A percentile compares a stretch with the other conserved stretches of the same genome.
phyloP scores from a whole-genome alignment of 2,797 vertebrate species.

The Alosa sapidissima region DNA sequence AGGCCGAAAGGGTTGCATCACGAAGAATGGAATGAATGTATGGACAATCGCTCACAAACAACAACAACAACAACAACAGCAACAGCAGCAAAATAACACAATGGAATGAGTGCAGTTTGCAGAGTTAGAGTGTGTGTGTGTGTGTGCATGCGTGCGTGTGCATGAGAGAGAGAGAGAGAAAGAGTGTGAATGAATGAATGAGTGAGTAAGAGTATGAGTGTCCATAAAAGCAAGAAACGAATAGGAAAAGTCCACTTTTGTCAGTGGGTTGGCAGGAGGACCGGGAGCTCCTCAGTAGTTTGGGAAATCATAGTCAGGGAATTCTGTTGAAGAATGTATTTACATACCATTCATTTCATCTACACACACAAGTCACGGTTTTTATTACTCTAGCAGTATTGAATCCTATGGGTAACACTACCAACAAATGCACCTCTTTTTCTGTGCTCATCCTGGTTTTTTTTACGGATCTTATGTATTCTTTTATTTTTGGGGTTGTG shows the following conservation, averaged over 20 bases:
- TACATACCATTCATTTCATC: constrained; percentile 19
- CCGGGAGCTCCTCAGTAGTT: constrained; percentile 2
- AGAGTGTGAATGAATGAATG: constrained; percentile 12
- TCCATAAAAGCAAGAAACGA: constrained; percentile 31
- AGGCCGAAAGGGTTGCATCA: neutral
- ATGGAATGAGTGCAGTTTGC: constrained; percentile 32
- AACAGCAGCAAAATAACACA: constrained; percentile 29
- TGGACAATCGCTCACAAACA: constrained; percentile 56
- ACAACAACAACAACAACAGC: neutral
- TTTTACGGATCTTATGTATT: constrained; percentile 10
- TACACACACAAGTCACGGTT: neutral
- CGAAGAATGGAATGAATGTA: constrained; percentile 50
- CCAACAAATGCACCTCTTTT: neutral
- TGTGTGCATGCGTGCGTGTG: constrained; percentile 37
- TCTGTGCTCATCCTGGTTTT: constrained; percentile 14
- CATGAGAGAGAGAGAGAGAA: constrained; percentile 20
- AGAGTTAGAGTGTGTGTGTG: constrained; percentile 7
- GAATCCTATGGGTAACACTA: constrained; percentile 20
- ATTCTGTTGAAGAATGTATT: constrained; percentile 26
- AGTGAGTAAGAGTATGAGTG: constrained; percentile 33
- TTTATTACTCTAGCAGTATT: constrained; percentile 18
- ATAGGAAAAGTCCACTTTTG: constrained; percentile 26
- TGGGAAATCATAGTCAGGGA: constrained; percentile 15
- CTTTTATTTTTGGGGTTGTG: constrained; percentile 2
- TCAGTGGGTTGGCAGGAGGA: constrained; percentile 18